Percentiles rank a stretch among this genome's conserved stretches.
Conservation (phyloP, 2,888 invertebrate genomes). For the Silvanus unidentatus region DNA sequence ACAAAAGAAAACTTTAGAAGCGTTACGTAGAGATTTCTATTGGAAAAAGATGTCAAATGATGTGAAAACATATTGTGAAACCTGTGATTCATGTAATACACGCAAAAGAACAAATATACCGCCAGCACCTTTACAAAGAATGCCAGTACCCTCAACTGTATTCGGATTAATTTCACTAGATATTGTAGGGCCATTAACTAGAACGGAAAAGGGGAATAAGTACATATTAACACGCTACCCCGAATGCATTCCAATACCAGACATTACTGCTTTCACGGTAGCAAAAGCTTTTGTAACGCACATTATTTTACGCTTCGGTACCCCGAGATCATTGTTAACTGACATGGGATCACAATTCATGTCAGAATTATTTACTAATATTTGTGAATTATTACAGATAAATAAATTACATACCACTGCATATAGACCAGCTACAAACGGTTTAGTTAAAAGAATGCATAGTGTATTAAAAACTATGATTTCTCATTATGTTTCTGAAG, state of each 20-base stretch:
- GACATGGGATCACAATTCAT: constrained; percentile 29
- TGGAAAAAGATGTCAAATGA: constrained; percentile 21
- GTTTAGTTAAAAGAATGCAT: constrained; percentile 31
- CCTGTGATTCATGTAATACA: constrained; percentile 20
- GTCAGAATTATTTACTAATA: constrained; percentile 22
- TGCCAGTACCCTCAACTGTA: constrained; percentile 9
- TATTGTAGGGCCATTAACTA: constrained; percentile 22
- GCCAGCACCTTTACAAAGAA: not conserved
- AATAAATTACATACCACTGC: constrained; percentile 25
- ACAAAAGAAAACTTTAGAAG: not conserved
- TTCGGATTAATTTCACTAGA: constrained; percentile 20
- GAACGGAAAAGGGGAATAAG: constrained; percentile 14
- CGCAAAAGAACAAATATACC: constrained; percentile 9
- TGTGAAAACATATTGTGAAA: constrained; percentile 13
- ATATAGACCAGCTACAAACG: constrained; percentile 32
- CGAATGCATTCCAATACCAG: constrained; percentile 17
- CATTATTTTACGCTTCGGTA: constrained; percentile 18
- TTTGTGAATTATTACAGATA: constrained; percentile 24
- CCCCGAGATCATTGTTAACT: constrained; percentile 25
- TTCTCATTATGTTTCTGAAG: constrained; percentile 23
- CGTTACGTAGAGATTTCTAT: constrained; percentile 11
- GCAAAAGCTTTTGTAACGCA: constrained; percentile 15
- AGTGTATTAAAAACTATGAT: constrained; percentile 27
- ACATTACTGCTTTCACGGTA: constrained; percentile 16
- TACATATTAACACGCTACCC: constrained; percentile 21